Conservation (phyloP, 2,113 vertebrate species). For the Chlorodrepanis virens region DNA sequence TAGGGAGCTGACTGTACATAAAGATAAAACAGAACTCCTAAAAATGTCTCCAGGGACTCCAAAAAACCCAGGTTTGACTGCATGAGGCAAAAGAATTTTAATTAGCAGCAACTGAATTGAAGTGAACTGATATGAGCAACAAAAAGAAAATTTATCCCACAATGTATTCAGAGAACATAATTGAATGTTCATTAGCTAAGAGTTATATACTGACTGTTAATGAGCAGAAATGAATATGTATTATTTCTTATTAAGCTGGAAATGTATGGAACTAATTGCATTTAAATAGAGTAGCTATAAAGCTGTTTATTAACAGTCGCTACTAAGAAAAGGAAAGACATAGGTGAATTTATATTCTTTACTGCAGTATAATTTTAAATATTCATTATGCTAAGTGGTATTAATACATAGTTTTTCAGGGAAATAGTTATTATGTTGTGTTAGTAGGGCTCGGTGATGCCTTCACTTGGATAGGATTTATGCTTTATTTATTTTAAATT, state of each 20-base stretch:
- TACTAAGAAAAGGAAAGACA: not conserved
- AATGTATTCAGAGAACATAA: slow-evolving; percentile 51
- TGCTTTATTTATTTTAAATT: slow-evolving; percentile 14
- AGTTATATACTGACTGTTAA: slow-evolving; percentile 66
- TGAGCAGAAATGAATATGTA: slow-evolving; percentile 69
- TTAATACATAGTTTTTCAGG: not conserved
- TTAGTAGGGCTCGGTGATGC: not conserved
- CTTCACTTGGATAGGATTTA: slow-evolving; percentile 4
- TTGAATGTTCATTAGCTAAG: slow-evolving; percentile 64
- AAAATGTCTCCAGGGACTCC: slow-evolving; percentile 34
- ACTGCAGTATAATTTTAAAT: not conserved
- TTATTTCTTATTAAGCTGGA: slow-evolving; percentile 60
- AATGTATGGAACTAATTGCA: slow-evolving; percentile 58
- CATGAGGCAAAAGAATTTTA: slow-evolving; percentile 64
- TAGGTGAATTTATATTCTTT: slow-evolving; percentile 44
- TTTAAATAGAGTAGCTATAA: slow-evolving; percentile 57
- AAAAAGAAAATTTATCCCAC: slow-evolving; percentile 55
- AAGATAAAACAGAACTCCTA: slow-evolving; percentile 69
- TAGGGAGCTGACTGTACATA: slow-evolving; percentile 64
- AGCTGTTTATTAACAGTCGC: slow-evolving; percentile 26
- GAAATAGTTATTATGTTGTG: not conserved
- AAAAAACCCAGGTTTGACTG: slow-evolving; percentile 61
- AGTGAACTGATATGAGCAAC: slow-evolving; percentile 49
- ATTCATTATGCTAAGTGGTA: slow-evolving; percentile 37
- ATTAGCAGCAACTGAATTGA: slow-evolving; percentile 62